Evolutionary conservation across 2,888 invertebrate genomes (phyloP), one percentile per base, ranked within the genome.

Genomic region (Hemicrepidius hirtus): DNA sequence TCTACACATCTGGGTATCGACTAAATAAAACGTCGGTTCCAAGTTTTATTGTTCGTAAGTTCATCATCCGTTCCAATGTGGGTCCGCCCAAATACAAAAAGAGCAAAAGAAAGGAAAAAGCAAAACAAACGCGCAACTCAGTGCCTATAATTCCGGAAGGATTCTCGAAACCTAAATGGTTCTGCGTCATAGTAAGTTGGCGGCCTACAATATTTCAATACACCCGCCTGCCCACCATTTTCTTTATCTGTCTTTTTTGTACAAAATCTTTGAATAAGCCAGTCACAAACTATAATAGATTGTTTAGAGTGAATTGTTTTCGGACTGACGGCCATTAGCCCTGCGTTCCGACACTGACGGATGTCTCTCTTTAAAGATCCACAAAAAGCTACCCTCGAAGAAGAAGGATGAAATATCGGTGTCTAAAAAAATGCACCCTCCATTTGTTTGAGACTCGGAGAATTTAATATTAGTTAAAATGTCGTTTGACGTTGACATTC

Each of bases 311-410:
- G 68, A 76, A 75, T 76, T 76, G 75, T 78, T 78, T 76, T 72
- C 68, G 66, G 57, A 63, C 71, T 75, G 74, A 76, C 75, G 75
- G 75, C 74, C 76, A 76, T 78, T 75, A 76, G 67, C 67, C 68
- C 67, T 37, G 35, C 55, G 46, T 18, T 59, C 20, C 44, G 75
- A 75, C 74, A 69, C 70, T 78, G 77, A 78, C 76, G 68, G 71
- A 76, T 75, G 74, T 75, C 73, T 53, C 41, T 44, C 44, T 46
- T 35, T 68, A 65, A 68, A 69, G 59, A 64, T 53, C 62, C 60
- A 40, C 68, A 63, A 72, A 72, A 72, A 68, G 64, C 66, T 44
- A 57, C 21, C 64, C 65, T 50, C 59, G 68, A 65, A 50, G 68
- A 72, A 71, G 67, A 68, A 62, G 41, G 62, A 60, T 62, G 41